Conservation (phyloP, 2,797 vertebrate genomes). For the Loriculus beryllinus region DNA sequence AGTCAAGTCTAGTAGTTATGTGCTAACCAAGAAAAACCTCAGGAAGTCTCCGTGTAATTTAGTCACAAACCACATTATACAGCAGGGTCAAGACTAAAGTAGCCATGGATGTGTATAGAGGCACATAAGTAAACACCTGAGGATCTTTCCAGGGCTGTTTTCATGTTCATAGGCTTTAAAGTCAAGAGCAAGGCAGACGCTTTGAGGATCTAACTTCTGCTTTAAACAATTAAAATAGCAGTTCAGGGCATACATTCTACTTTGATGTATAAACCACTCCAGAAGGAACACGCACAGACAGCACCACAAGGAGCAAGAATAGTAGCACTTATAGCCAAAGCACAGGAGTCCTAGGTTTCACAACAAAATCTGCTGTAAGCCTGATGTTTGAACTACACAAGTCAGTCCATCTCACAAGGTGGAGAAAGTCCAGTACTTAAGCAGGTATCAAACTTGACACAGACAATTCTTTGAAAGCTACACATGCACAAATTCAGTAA, state of each 20-base stretch:
- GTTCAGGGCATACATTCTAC: not conserved
- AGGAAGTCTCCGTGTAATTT: not conserved
- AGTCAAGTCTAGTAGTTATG: not conserved
- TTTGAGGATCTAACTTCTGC: not conserved
- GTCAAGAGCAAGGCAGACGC: not conserved
- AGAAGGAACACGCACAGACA: not conserved
- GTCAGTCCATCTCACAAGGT: not conserved
- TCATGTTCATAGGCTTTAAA: not conserved
- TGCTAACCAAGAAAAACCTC: not conserved
- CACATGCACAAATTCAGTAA: not conserved
- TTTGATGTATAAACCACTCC: not conserved
- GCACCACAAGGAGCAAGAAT: not conserved
- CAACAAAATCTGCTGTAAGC: not conserved
- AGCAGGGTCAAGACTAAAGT: not conserved
- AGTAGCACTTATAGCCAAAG: not conserved
- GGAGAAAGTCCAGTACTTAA: not conserved
- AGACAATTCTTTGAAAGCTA: not conserved
- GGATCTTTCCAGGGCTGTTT: not conserved
- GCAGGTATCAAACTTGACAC: not conserved
- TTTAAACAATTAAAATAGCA: not conserved
- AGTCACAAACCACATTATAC: not conserved
- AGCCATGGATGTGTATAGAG: not conserved
- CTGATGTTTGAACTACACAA: not conserved
- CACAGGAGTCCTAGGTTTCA: not conserved
- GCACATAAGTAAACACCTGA: not conserved